Conservation (phyloP, 2,888 invertebrate genomes). For the Xestia ashworthii region DNA sequence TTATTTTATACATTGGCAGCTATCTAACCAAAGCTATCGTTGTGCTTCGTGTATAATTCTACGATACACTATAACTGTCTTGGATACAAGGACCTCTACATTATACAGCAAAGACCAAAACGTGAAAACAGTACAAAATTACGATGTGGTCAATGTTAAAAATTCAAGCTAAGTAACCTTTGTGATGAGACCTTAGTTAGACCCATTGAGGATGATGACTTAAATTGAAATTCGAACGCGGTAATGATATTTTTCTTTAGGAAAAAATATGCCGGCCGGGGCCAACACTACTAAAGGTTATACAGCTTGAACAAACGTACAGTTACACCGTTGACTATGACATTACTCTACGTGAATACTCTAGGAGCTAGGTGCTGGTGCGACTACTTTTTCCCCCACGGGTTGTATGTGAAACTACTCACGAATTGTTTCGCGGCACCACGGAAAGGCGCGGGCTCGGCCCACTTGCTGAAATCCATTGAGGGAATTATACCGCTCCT, state of each 20-base stretch:
- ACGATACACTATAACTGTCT: constrained; percentile 59
- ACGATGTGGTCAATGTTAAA: constrained; percentile 57
- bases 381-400: constrained; percentile 87
- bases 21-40: constrained; percentile 43
- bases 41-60: constrained; percentile 45
- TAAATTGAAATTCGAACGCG: background rate
- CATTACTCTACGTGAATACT: constrained; percentile 69
- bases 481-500: constrained; percentile 96
- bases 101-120: constrained; percentile 34
- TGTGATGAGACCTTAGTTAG: constrained; percentile 7
- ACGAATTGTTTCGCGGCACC: constrained; percentile 91
- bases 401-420: constrained; percentile 91
- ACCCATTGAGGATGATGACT: background rate
- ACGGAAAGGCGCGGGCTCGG: constrained; percentile 91
- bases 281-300: constrained; percentile 20
- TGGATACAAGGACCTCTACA: constrained; percentile 52
- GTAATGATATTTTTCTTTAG: background rate
- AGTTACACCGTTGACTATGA: constrained; percentile 72
- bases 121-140: constrained; percentile 40
- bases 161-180: constrained; percentile 47
- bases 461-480: constrained; percentile 97
- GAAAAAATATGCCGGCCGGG: no score
- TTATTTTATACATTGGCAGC: constrained; percentile 41
- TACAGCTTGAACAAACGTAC: constrained; percentile 59
- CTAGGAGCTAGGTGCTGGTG: constrained; percentile 74